A percentile compares a stretch with the other conserved stretches of the same genome.
These are phyloP conservation scores for Slavum lentiscoides DNA, from an alignment of 2,888 invertebrate genomes.

Conservation along the genomic window DNA sequence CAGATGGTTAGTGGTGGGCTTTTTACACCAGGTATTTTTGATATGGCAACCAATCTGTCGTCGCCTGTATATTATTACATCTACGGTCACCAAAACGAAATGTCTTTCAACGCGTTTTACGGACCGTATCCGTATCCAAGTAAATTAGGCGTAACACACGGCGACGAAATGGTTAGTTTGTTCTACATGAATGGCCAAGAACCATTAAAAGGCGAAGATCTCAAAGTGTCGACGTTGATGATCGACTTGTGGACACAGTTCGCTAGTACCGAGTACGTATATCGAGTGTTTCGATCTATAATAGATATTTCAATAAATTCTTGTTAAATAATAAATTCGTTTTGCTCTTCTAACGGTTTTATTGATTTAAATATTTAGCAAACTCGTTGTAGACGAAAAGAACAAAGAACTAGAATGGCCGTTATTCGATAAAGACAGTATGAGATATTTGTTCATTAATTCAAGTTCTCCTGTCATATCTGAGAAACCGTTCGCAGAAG, in stretches of 20 bases:
- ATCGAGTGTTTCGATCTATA: too few relatives aligned
- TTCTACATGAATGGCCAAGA: neutral
- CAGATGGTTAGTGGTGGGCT: constrained; percentile 3
- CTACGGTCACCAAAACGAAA: neutral
- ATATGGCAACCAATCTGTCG: constrained; percentile 8
- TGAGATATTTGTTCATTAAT: neutral
- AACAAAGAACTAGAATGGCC: neutral
- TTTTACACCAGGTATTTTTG: neutral
- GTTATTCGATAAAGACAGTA: neutral
- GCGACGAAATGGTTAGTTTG: constrained; percentile 44
- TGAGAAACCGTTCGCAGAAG: neutral
- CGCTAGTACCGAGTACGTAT: constrained; percentile 16
- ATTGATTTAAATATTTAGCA: neutral
- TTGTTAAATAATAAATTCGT: too few relatives aligned
- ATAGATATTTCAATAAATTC: too few relatives aligned
- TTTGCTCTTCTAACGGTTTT: too few relatives aligned
- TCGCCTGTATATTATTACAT: constrained; percentile 18
- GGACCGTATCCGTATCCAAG: neutral
- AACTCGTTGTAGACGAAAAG: neutral
- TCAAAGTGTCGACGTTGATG: constrained; percentile 30
- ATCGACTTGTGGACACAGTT: constrained; percentile 47
- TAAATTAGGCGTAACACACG: constrained; percentile 43
- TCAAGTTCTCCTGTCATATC: neutral
- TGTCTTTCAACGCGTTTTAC: neutral
- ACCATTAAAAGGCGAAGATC: constrained; percentile 16